A percentile compares a stretch with the other conserved stretches of the same genome.
Evolutionary conservation across 1,140 invertebrate species (phyloP).

Genomic region (Drosophila trapezifrons): DNA sequence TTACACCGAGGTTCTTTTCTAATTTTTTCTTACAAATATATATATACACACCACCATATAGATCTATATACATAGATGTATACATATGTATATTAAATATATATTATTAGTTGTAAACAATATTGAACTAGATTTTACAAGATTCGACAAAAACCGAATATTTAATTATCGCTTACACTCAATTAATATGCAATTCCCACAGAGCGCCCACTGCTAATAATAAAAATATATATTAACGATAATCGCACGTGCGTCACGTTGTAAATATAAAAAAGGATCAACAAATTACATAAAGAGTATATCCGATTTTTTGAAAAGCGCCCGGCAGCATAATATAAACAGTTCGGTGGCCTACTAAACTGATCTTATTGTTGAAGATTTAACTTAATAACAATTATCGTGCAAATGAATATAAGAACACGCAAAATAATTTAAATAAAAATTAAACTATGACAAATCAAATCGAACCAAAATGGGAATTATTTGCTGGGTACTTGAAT

Average conservation of each 20-base stretch:
- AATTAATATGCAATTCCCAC: slow-evolving; percentile 73
- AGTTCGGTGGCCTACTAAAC: slow-evolving; percentile 62
- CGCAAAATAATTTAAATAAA: slow-evolving; percentile 79
- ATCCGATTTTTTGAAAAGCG: slow-evolving; percentile 64
- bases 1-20: slow-evolving; percentile 75
- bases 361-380: slow-evolving; percentile 81
- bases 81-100: slow-evolving; percentile 63
- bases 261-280: slow-evolving; percentile 71
- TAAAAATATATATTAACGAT: slow-evolving; percentile 6
- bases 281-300: slow-evolving; percentile 60
- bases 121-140: slow-evolving; percentile 77
- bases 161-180: slow-evolving; percentile 77
- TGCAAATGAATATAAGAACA: slow-evolving; percentile 68
- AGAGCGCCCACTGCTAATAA: slow-evolving; percentile 62
- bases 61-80: slow-evolving; percentile 55
- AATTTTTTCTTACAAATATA: slow-evolving; percentile 75
- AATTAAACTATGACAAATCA: slow-evolving; percentile 73
- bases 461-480: slow-evolving; percentile 15
- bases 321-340: slow-evolving; percentile 52
- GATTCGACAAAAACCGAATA: slow-evolving; percentile 44
- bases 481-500: neutral
- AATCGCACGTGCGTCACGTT: slow-evolving; percentile 45
- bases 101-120: slow-evolving; percentile 72
- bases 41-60: slow-evolving; percentile 68
- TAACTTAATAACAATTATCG: slow-evolving; percentile 77